phyloP scores from a whole-genome alignment of 2,797 vertebrate genomes.

The Microctenopoma lineatum region DNA sequence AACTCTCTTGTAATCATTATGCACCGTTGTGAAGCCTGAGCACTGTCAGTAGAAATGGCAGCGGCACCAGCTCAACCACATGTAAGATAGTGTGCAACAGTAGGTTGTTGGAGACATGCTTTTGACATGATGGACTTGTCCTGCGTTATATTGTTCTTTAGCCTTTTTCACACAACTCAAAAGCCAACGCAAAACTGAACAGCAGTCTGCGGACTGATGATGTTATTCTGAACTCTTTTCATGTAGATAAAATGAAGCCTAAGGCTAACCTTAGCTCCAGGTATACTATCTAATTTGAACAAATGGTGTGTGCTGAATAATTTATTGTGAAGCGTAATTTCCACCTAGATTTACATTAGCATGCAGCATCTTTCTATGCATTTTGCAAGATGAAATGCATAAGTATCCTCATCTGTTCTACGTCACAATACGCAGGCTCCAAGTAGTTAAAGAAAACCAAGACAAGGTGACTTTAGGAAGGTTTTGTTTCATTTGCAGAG shows the following conservation, averaged over 20 bases:
- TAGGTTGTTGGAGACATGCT: conserved; percentile 44
- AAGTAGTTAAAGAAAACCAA: not conserved
- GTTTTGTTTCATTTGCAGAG: not conserved
- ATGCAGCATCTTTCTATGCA: not conserved
- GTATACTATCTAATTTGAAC: conserved; percentile 13
- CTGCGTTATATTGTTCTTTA: conserved; percentile 28
- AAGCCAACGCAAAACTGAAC: conserved; percentile 18
- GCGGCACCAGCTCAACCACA: conserved; percentile 37
- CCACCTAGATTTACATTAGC: not conserved
- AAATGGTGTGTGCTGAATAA: not conserved
- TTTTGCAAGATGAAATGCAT: conserved; percentile 10
- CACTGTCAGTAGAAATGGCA: conserved; percentile 31
- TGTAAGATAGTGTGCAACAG: conserved; percentile 58
- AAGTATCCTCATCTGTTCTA: not conserved
- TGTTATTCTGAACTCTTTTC: conserved; percentile 19
- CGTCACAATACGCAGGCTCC: not conserved
- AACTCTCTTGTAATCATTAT: conserved; percentile 63
- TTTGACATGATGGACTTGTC: conserved; percentile 44
- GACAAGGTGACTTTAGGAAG: not conserved
- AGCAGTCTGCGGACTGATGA: conserved; percentile 5
- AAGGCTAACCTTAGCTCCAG: conserved; percentile 35
- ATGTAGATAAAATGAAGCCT: conserved; percentile 27
- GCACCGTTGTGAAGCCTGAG: conserved; percentile 43
- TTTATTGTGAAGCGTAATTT: conserved; percentile 5
- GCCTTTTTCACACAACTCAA: conserved; percentile 28